These are phyloP conservation scores for Myiagra hebetior DNA, from an alignment of 2,113 vertebrate genomes.

Conservation along the genomic window DNA sequence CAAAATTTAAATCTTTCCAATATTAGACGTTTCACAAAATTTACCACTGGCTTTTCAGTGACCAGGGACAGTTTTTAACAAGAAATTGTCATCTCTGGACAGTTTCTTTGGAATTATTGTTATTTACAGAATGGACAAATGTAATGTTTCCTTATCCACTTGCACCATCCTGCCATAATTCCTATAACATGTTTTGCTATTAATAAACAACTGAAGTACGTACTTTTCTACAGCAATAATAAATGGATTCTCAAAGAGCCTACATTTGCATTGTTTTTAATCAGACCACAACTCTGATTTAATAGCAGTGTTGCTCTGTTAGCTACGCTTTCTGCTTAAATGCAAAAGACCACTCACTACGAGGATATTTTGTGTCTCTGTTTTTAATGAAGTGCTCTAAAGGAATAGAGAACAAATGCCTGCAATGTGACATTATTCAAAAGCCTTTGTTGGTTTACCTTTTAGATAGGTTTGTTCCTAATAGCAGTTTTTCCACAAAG, in stretches of 20 bases:
- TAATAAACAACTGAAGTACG: background rate
- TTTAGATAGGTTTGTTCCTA: background rate
- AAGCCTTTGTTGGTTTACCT: background rate
- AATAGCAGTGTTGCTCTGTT: background rate
- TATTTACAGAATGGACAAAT: background rate
- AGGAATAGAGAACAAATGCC: slow-evolving; percentile 35
- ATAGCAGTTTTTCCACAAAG: background rate
- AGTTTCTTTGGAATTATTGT: background rate
- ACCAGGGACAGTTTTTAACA: background rate
- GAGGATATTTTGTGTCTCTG: background rate
- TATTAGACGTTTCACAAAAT: background rate
- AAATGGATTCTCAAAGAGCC: background rate
- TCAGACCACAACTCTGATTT: background rate
- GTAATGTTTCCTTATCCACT: background rate
- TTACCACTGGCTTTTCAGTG: background rate
- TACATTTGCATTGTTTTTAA: background rate
- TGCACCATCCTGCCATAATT: background rate
- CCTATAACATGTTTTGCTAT: background rate
- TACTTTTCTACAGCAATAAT: background rate
- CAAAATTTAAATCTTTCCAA: background rate
- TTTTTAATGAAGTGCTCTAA: background rate
- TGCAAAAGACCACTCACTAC: background rate
- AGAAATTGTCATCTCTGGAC: background rate
- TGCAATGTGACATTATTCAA: slow-evolving; percentile 15
- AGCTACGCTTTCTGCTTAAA: background rate